phyloP scores from a whole-genome alignment of 2,113 vertebrate genomes.

The Epinephelus fuscoguttatus region DNA sequence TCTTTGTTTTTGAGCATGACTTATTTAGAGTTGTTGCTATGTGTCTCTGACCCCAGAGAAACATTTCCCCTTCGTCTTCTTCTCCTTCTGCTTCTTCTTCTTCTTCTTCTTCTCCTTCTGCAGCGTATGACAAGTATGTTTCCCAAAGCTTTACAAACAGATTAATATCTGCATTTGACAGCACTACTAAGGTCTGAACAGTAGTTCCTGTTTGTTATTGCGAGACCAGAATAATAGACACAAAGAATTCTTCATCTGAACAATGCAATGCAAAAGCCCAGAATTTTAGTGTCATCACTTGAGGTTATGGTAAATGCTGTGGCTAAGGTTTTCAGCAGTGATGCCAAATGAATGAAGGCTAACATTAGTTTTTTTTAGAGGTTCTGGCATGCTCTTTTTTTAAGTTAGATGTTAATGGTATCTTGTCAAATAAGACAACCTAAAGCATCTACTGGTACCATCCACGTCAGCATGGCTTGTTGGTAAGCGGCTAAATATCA shows the following conservation, averaged over 20 bases:
- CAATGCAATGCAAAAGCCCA: background rate
- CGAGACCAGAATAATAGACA: background rate
- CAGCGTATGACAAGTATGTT: background rate
- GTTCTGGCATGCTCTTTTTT: no score
- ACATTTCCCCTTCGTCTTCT: background rate
- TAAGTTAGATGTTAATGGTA: no score
- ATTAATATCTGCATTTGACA: no score
- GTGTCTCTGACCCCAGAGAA: conserved; percentile 50
- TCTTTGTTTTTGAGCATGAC: conserved; percentile 66
- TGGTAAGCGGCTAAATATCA: no score
- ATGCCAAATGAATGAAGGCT: no score
- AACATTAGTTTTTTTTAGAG: no score
- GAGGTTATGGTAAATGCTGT: background rate
- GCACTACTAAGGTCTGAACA: background rate
- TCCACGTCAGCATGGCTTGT: no score
- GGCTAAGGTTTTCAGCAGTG: background rate
- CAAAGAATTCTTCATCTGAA: background rate
- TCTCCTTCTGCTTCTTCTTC: background rate
- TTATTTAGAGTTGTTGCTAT: conserved; percentile 64
- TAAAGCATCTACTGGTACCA: no score
- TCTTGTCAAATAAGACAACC: no score
- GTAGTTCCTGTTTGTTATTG: background rate
- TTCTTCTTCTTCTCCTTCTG: background rate
- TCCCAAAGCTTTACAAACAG: background rate
- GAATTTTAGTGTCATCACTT: background rate